phyloP scores from a whole-genome alignment of 2,113 vertebrate genomes.

The Corynorhinus townsendii region DNA sequence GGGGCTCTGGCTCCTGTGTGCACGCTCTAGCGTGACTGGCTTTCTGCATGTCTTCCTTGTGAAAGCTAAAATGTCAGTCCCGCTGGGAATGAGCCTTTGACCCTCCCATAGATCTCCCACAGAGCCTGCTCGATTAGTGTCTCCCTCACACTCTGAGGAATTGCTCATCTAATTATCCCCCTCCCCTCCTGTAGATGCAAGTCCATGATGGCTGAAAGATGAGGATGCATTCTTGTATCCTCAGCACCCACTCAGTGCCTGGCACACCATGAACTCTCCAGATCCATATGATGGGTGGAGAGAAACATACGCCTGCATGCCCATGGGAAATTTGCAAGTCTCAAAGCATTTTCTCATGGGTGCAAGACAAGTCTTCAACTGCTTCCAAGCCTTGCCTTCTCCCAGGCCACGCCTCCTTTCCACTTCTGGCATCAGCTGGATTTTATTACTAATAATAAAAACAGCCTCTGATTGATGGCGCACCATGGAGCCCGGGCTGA shows the following conservation, averaged over 20 bases:
- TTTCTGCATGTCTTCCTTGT: neutral
- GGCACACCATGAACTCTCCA: accelerated
- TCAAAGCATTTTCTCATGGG: neutral
- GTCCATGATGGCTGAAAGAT: neutral
- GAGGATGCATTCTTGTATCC: accelerated
- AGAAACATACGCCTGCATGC: neutral
- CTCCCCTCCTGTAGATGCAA: neutral
- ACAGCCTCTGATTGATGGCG: conserved; percentile 56
- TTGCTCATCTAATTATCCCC: neutral
- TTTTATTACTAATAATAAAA: conserved; percentile 71
- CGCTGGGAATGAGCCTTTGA: neutral
- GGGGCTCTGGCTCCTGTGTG: accelerated
- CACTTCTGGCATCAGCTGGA: conserved; percentile 38
- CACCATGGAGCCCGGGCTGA: neutral
- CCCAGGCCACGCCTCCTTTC: neutral
- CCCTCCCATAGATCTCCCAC: neutral
- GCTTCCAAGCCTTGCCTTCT: neutral
- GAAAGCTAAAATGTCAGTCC: neutral
- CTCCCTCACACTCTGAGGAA: neutral
- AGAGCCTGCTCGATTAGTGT: neutral
- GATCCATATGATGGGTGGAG: neutral
- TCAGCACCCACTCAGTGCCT: accelerated
- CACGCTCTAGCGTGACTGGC: accelerated
- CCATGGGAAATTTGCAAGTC: neutral
- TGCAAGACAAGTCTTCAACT: neutral